Percentiles rank a stretch among this genome's conserved stretches.
phyloP scores from a whole-genome alignment of 2,113 vertebrate species.

The Apistogramma diplotaenia region DNA sequence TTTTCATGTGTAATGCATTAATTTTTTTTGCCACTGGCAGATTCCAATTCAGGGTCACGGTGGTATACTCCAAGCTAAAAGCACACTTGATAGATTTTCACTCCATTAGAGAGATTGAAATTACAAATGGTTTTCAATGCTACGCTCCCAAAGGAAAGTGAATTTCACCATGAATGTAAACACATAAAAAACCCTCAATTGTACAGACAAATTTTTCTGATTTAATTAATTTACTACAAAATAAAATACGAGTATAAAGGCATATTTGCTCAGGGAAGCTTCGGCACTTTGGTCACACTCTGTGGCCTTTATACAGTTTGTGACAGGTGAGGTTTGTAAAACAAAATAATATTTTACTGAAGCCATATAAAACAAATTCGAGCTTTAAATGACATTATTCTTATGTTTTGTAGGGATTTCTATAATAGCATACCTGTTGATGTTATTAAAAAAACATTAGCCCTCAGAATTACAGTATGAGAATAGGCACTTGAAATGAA shows the following conservation, averaged over 20 bases:
- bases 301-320: not conserved
- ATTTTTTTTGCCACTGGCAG: not conserved
- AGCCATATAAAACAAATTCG: not conserved
- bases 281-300: not conserved
- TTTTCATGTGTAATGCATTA: not conserved
- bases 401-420: not conserved
- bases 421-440: not conserved
- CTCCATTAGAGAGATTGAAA: not conserved
- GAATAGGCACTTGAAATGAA: not conserved
- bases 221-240: not conserved
- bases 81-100: constrained; percentile 5
- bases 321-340: not conserved
- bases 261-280: not conserved
- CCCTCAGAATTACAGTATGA: not conserved
- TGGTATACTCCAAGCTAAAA: not conserved
- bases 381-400: not conserved
- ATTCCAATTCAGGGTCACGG: constrained; percentile 15
- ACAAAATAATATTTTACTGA: not conserved
- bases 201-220: not conserved
- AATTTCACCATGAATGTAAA: not conserved
- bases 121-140: not conserved
- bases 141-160: not conserved
- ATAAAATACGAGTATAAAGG: not conserved
- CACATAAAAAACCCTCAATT: not conserved
- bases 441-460: not conserved